Percentiles rank a stretch among this genome's conserved stretches.
Conservation (phyloP, 2,113 vertebrate genomes). For the Dasypus novemcinctus region DNA sequence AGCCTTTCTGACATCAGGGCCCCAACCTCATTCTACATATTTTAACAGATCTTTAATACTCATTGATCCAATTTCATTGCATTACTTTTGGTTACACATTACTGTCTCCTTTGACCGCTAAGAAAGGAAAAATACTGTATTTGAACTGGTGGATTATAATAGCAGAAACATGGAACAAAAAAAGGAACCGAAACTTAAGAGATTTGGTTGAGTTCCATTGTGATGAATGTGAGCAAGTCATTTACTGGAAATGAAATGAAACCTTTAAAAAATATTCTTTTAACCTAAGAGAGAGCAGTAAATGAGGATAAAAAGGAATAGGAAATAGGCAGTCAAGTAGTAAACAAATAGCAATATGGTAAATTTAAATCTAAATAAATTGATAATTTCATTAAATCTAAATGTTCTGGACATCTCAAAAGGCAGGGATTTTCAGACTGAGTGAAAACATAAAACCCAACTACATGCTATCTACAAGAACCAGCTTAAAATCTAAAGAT, state of each 20-base stretch:
- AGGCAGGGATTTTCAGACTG: constrained; percentile 1
- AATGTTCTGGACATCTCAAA: neutral
- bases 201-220: neutral
- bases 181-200: neutral
- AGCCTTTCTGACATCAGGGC: neutral
- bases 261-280: neutral
- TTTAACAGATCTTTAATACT: neutral
- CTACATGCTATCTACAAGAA: neutral
- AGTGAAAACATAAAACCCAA: neutral
- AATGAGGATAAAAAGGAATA: neutral
- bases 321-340: neutral
- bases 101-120: neutral
- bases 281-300: neutral
- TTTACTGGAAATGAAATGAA: neutral
- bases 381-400: neutral
- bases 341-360: neutral
- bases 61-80: neutral
- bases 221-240: neutral
- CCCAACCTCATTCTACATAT: neutral
- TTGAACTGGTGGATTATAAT: neutral
- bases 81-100: neutral
- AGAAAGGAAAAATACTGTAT: neutral
- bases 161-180: neutral
- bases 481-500: neutral
- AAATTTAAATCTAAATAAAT: neutral